Evolutionary conservation across 1,140 invertebrate species (phyloP).

Genomic region (Halyomorpha halys): DNA sequence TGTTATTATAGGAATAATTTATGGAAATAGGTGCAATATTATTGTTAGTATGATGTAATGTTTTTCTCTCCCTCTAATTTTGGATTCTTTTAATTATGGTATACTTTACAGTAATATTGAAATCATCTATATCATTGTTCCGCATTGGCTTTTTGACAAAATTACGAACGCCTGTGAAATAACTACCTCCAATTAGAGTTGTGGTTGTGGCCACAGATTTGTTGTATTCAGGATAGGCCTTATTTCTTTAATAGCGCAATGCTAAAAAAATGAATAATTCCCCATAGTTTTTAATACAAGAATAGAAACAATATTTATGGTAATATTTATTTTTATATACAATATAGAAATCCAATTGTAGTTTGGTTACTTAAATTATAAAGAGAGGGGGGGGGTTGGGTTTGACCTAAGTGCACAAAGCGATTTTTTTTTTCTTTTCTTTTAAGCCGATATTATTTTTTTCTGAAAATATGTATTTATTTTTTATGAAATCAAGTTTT

Average conservation of each 20-base stretch:
- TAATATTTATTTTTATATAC: conserved; percentile 14
- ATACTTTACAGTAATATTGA: background rate
- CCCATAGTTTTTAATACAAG: conserved; percentile 5
- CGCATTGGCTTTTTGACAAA: background rate
- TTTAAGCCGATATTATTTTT: background rate
- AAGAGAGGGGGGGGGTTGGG: background rate
- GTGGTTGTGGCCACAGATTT: conserved; percentile 1
- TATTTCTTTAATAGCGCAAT: background rate
- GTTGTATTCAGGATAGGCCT: conserved; percentile 13
- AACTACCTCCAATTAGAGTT: conserved; percentile 14
- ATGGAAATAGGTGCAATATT: conserved; percentile 20
- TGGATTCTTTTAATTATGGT: conserved; percentile 13
- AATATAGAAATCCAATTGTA: conserved; percentile 6
- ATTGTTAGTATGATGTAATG: conserved; percentile 4
- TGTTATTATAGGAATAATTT: conserved; percentile 16
- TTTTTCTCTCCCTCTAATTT: conserved; percentile 7
- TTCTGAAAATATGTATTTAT: background rate
- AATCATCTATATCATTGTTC: background rate
- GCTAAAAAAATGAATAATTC: conserved; percentile 10
- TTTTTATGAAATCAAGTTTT: background rate
- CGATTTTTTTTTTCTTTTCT: background rate
- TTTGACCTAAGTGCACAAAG: background rate
- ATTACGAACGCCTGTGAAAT: background rate
- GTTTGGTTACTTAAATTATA: conserved; percentile 6
- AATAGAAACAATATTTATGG: conserved; percentile 10